Conservation (phyloP, 2,113 vertebrate species). For the Thryonomys swinderianus region DNA sequence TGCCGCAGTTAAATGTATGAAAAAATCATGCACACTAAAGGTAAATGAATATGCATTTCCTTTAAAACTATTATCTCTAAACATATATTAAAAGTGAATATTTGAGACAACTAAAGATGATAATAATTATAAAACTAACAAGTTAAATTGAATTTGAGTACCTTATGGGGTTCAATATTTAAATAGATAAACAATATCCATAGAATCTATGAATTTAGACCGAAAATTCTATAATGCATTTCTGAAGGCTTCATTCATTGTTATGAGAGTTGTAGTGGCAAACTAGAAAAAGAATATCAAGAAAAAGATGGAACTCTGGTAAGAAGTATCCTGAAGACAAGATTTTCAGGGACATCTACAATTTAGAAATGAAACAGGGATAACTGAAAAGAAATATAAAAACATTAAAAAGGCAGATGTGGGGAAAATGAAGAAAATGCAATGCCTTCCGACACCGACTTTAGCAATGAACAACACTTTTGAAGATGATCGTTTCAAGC, state of each 20-base stretch:
- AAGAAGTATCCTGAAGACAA: background rate
- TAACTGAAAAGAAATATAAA: background rate
- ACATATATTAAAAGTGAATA: background rate
- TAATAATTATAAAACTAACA: background rate
- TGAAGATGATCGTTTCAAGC: background rate
- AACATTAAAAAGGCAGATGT: background rate
- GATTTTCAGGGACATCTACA: background rate
- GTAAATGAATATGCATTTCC: background rate
- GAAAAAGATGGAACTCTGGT: background rate
- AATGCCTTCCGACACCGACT: background rate
- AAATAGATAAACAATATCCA: background rate
- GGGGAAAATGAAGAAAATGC: background rate
- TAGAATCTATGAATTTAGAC: background rate
- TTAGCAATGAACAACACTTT: background rate
- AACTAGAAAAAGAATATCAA: background rate
- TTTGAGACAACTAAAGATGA: background rate
- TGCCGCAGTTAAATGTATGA: background rate
- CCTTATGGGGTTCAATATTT: background rate
- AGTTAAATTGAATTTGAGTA: background rate
- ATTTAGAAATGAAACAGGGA: background rate
- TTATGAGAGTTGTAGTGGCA: background rate
- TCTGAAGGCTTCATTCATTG: background rate
- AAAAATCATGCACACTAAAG: background rate
- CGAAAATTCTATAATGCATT: background rate
- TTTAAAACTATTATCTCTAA: background rate